Conservation (phyloP, 2,113 vertebrate genomes). For the Oenanthe melanoleuca region DNA sequence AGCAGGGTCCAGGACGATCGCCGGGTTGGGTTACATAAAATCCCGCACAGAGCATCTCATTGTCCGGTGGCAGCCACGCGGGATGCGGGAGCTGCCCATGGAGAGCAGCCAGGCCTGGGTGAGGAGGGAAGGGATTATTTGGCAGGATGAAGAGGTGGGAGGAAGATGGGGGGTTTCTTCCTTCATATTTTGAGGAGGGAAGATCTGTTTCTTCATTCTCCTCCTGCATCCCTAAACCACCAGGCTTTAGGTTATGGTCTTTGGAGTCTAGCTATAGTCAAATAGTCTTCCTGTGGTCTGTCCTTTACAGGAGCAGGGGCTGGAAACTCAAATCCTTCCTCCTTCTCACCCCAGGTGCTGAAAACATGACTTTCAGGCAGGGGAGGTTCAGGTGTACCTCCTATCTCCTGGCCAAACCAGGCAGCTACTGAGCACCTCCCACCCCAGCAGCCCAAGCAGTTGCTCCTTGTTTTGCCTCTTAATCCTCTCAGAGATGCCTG, state of each 20-base stretch:
- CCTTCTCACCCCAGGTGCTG: not conserved
- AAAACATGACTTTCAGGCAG: accelerated
- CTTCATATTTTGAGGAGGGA: accelerated
- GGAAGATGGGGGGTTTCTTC: not conserved
- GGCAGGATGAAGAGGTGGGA: not conserved
- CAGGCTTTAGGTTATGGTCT: not conserved
- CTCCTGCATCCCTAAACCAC: accelerated
- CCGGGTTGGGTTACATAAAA: slow-evolving; percentile 37
- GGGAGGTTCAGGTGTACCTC: not conserved
- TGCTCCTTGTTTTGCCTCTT: not conserved
- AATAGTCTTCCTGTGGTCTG: not conserved
- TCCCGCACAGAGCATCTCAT: slow-evolving; percentile 51
- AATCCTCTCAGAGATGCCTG: not conserved
- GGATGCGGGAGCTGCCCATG: not conserved
- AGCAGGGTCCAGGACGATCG: not conserved
- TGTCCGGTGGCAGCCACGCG: not conserved
- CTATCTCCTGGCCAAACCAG: not conserved
- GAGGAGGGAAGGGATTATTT: not conserved
- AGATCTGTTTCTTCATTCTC: not conserved
- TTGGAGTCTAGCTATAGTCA: not conserved
- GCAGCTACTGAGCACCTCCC: not conserved
- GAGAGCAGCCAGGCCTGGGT: not conserved
- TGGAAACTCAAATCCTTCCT: not conserved
- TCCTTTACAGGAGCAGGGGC: not conserved
- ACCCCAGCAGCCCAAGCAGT: not conserved